A percentile compares a stretch with the other conserved stretches of the same genome.
Evolutionary conservation across 2,888 invertebrate species (phyloP).

Genomic region (Leucophora obtusa): DNA sequence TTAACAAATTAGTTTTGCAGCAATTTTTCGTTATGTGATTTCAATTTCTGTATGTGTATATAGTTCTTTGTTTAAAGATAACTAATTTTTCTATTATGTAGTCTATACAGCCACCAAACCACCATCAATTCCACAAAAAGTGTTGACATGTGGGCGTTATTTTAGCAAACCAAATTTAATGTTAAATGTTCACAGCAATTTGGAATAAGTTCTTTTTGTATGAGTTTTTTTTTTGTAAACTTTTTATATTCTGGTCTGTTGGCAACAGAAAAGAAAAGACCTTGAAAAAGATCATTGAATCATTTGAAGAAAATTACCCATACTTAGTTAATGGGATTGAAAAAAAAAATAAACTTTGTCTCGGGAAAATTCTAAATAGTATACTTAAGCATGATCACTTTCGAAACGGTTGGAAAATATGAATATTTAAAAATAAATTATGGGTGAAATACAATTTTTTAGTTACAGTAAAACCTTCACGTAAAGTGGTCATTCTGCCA

Average conservation of each 20-base stretch:
- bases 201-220: slow-evolving; percentile 15
- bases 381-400: no score
- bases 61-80: background rate
- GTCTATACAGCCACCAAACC: background rate
- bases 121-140: slow-evolving; percentile 11
- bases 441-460: no score
- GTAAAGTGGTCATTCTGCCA: no score
- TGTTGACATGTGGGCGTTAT: slow-evolving; percentile 43
- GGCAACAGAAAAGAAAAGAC: background rate
- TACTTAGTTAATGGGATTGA: background rate
- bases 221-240: background rate
- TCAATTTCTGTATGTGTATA: background rate
- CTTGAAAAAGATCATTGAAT: slow-evolving; percentile 37
- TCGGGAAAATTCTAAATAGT: no score
- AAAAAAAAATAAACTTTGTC: background rate
- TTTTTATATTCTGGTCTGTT: slow-evolving; percentile 6
- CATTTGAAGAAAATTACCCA: background rate
- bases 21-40: background rate
- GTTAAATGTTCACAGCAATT: slow-evolving; percentile 13
- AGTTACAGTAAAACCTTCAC: no score
- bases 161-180: slow-evolving; percentile 37
- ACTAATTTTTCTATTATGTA: background rate
- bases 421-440: no score
- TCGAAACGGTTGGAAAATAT: no score
- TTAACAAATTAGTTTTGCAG: slow-evolving; percentile 23